A percentile compares a stretch with the other conserved stretches of the same genome.
Conservation (phyloP, 2,113 vertebrate species). For the Verasper variegatus region DNA sequence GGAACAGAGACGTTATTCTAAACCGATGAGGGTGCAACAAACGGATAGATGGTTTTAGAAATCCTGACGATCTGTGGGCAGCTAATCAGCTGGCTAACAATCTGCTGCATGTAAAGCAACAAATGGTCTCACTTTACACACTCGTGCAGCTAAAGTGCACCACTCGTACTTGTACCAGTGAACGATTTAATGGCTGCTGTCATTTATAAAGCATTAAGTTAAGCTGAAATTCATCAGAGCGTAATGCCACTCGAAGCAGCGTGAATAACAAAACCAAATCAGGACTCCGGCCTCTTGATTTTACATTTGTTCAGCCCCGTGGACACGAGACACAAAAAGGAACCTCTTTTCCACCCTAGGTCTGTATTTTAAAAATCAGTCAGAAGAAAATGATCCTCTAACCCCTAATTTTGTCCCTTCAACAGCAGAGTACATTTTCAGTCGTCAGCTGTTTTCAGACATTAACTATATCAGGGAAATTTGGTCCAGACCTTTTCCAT, state of each 20-base stretch:
- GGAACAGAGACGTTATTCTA: not conserved
- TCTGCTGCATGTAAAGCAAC: slow-evolving; percentile 46
- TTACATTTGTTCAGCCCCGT: not conserved
- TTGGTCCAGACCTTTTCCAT: too few relatives aligned
- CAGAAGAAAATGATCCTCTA: too few relatives aligned
- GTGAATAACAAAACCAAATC: slow-evolving; percentile 7
- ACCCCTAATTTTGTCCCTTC: too few relatives aligned
- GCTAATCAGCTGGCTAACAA: slow-evolving; percentile 50
- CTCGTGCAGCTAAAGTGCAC: slow-evolving; percentile 12
- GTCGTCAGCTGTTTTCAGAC: too few relatives aligned
- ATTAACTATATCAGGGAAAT: too few relatives aligned
- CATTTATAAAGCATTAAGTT: slow-evolving; percentile 13
- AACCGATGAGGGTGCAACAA: not conserved
- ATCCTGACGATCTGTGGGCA: slow-evolving; percentile 17
- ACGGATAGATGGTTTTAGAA: slow-evolving; percentile 18
- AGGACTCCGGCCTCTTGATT: not conserved
- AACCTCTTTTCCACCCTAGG: not conserved
- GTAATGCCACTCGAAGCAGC: slow-evolving; percentile 7
- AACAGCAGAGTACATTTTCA: slow-evolving; percentile 3
- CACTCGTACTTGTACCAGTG: slow-evolving; percentile 11
- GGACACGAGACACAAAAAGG: not conserved
- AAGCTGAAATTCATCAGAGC: slow-evolving; percentile 8
- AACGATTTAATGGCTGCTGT: slow-evolving; percentile 44
- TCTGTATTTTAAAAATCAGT: not conserved
- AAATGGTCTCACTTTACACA: slow-evolving; percentile 20